Percentiles rank a stretch among this genome's conserved stretches.
These are phyloP conservation scores for Malurus splendens DNA, from an alignment of 2,797 vertebrate genomes.

Conservation along the genomic window DNA sequence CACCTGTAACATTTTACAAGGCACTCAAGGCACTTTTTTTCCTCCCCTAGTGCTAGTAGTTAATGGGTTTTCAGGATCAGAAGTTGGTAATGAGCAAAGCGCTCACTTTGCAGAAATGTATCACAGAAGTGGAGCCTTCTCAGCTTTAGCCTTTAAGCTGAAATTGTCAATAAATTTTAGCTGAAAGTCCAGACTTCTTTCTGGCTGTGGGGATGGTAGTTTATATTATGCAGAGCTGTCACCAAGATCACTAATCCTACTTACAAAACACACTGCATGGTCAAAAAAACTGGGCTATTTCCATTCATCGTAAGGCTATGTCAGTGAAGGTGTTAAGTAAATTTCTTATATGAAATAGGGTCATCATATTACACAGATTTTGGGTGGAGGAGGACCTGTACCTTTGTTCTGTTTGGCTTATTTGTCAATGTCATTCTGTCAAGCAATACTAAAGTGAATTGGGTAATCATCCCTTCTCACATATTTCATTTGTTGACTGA, in stretches of 20 bases:
- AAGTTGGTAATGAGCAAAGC: neutral
- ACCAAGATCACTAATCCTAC: neutral
- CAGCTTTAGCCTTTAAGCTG: neutral
- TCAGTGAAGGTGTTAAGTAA: neutral
- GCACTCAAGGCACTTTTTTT: neutral
- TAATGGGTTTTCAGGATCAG: slow-evolving; percentile 6
- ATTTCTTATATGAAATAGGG: neutral
- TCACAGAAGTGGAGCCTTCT: neutral
- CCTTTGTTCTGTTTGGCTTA: neutral
- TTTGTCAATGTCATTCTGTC: neutral
- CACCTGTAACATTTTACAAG: slow-evolving; percentile 12
- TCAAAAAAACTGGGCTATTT: neutral
- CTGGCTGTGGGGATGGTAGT: neutral
- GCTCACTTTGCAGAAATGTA: neutral
- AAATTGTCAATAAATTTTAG: neutral
- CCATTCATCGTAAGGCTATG: neutral
- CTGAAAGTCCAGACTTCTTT: neutral
- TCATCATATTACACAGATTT: neutral
- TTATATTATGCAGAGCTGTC: neutral
- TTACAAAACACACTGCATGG: neutral
- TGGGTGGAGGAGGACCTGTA: neutral
- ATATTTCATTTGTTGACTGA: neutral
- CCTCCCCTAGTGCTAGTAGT: neutral
- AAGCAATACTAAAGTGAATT: neutral
- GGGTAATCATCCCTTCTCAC: neutral